A percentile compares a stretch with the other conserved stretches of the same genome.
Evolutionary conservation across 64 coral and sea anemone genomes (phyloP).

Genomic region (Exaiptasia diaphana): DNA sequence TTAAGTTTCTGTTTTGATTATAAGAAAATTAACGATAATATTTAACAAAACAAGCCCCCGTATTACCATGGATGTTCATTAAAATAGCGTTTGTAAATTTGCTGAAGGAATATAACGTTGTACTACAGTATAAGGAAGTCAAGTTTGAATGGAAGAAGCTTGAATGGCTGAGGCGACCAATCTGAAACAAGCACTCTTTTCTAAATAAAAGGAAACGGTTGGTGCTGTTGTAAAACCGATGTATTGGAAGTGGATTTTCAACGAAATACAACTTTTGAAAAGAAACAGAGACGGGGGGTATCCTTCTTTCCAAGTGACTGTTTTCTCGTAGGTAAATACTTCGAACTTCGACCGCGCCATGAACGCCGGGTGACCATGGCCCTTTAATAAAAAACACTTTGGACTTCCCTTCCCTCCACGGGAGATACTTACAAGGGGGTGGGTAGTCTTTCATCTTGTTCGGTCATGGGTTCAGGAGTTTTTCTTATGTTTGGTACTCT

Average conservation of each 20-base stretch:
- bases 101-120: background rate
- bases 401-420: background rate
- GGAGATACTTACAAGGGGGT: slow-evolving; percentile 82
- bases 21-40: background rate
- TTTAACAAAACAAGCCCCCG: background rate
- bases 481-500: slow-evolving; percentile 39
- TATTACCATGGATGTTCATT: background rate
- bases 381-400: background rate
- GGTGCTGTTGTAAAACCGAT: no score
- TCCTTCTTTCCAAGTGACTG: background rate
- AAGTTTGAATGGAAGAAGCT: background rate
- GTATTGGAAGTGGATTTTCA: no score
- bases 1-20: background rate
- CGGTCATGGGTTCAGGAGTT: slow-evolving; percentile 19
- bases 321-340: background rate
- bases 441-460: slow-evolving; percentile 23
- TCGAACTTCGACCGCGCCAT: no score
- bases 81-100: background rate
- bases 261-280: background rate
- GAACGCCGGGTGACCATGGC: no score
- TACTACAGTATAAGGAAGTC: background rate
- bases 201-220: no score
- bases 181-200: no score
- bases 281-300: background rate
- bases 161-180: no score